Evolutionary conservation across 30 jellyfish, hydroid and myxozoan genomes (phyloP).

Genomic region (Catostylus mosaicus): DNA sequence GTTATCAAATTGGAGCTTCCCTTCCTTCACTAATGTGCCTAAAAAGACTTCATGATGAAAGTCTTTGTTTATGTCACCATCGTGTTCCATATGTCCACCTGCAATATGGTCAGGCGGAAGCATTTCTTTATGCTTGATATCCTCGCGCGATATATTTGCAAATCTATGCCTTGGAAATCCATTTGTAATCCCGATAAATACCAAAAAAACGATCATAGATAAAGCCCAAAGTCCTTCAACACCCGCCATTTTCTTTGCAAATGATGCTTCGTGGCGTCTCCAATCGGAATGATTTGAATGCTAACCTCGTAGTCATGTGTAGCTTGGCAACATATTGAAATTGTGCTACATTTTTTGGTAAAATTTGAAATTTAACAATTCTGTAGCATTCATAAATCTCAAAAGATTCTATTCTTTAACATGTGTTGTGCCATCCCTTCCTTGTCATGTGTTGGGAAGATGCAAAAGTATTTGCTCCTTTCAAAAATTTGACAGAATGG

Average conservation of each 20-base stretch:
- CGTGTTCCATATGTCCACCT: slow-evolving; percentile 92
- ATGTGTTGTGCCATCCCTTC: too few relatives aligned
- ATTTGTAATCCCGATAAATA: neutral
- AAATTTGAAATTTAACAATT: too few relatives aligned
- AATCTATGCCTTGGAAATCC: slow-evolving; percentile 51
- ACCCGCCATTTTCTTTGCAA: neutral
- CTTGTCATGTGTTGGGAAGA: too few relatives aligned
- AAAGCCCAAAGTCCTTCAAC: neutral
- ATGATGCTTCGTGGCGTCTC: slow-evolving; percentile 20
- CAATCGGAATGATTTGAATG: neutral
- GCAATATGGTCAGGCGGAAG: slow-evolving; percentile 93
- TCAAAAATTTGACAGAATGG: too few relatives aligned
- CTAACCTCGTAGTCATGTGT: slow-evolving; percentile 27
- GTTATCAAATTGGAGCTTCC: slow-evolving; percentile 72
- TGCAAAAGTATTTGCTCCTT: too few relatives aligned
- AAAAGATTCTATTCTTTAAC: too few relatives aligned
- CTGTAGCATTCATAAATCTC: too few relatives aligned
- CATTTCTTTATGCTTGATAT: slow-evolving; percentile 68
- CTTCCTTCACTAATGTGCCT: slow-evolving; percentile 86
- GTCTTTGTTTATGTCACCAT: slow-evolving; percentile 86
- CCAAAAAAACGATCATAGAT: neutral
- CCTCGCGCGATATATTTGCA: slow-evolving; percentile 74
- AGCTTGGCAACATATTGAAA: slow-evolving; percentile 22
- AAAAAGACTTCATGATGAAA: slow-evolving; percentile 88
- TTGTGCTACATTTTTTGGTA: too few relatives aligned